Base-by-base conservation (phyloP, 2,888 invertebrate genomes). In the Eupithecia centaureata region DNA sequence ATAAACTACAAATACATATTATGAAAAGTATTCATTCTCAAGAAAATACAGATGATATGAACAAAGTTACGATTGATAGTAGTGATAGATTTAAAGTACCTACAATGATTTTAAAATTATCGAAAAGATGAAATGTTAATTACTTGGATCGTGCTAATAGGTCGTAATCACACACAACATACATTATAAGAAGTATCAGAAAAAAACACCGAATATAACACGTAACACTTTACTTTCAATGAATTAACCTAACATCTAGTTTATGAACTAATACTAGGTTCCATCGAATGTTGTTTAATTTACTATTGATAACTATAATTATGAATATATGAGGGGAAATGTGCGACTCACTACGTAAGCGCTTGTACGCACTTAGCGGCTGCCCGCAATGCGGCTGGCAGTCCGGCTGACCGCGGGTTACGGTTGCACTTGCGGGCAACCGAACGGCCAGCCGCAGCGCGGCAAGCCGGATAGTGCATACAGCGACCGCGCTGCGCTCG, bases 1-100 rank as follows among this genome's bases (percentile, higher is more conserved):
- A 60, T 74, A 65, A 42, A 51, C 64, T 68, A 67, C 42, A 68
- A 33, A 68, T 60, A 62, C 22, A 47, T 70, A 63, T 52, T 52
- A 61, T 62, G 65, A 61, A 65, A 65, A 47, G 25, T 65, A 56
- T 38, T 57, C 61, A 35, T 61, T 64, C 62, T 65, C 52, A 67
- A 70, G 65, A 67, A 70, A 63, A 51, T 67, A 51, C 68, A 30
- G 47, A 67, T 71, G 73, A 73, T 75, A 75, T 73, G 74, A 72
- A 71, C 61, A 67, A 72, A 32, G 68, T 68, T 69, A 65, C 67
- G 28, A 63, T 73, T 71, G 70, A 69, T 70, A n/a, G n/a, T n/a
- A n/a, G n/a, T n/a, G n/a, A n/a, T n/a, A n/a, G n/a, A n/a, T n/a
- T n/a, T n/a, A 73, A 64, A 63, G 47, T 60, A 22, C 32, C 22